Evolutionary conservation across 2,113 vertebrate genomes (phyloP).

Genomic region (Chaetodon trifascialis): DNA sequence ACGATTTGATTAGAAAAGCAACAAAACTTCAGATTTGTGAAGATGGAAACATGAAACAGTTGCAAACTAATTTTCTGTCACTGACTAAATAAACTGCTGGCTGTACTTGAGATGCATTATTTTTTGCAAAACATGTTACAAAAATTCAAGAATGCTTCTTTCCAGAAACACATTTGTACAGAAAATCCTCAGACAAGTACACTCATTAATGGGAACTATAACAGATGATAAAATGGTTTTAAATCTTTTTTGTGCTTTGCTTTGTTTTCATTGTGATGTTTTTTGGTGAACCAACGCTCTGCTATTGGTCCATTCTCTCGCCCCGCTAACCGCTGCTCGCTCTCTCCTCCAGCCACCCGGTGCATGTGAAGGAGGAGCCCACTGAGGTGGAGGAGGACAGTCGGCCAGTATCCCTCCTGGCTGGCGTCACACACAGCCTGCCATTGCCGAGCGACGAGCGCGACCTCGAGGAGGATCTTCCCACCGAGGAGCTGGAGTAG

Average conservation of each 20-base stretch:
- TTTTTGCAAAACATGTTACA: too few relatives aligned
- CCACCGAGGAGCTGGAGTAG: constrained; percentile 96
- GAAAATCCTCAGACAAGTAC: background rate
- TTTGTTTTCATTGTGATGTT: too few relatives aligned
- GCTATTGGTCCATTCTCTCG: too few relatives aligned
- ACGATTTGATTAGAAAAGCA: too few relatives aligned
- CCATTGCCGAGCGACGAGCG: constrained; percentile 91
- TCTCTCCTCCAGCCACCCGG: constrained; percentile 86
- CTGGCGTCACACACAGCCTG: constrained; percentile 89
- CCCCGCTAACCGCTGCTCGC: constrained; percentile 13
- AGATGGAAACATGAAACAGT: too few relatives aligned
- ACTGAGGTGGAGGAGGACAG: constrained; percentile 93
- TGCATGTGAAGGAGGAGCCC: constrained; percentile 99
- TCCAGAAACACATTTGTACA: too few relatives aligned
- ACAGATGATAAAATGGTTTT: background rate
- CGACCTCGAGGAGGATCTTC: constrained; percentile 95
- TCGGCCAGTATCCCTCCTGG: constrained; percentile 89
- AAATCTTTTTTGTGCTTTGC: background rate
- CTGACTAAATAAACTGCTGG: too few relatives aligned
- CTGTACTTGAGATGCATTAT: too few relatives aligned
- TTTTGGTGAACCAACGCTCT: too few relatives aligned
- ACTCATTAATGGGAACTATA: background rate
- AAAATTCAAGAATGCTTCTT: too few relatives aligned
- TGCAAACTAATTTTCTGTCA: too few relatives aligned
- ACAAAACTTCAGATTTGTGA: too few relatives aligned